Percentiles rank a stretch among this genome's conserved stretches.
These are phyloP conservation scores for Rhynchophorus ferrugineus DNA, from an alignment of 1,140 invertebrate species.

Conservation along the genomic window DNA sequence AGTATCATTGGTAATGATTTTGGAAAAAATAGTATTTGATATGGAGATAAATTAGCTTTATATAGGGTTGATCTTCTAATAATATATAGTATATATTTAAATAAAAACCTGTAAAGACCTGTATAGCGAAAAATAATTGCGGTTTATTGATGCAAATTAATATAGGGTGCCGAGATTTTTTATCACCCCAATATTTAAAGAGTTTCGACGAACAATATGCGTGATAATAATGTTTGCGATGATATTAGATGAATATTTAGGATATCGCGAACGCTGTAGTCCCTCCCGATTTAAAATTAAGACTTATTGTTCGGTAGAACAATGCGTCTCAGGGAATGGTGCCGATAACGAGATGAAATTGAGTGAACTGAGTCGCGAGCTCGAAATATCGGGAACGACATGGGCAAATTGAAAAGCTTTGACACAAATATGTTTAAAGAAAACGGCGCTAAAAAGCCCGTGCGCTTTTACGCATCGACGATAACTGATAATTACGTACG, in stretches of 20 bases:
- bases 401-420: constrained; percentile 27
- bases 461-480: constrained; percentile 34
- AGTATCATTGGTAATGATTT: too few relatives aligned
- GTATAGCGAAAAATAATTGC: too few relatives aligned
- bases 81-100: too few relatives aligned
- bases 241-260: too few relatives aligned
- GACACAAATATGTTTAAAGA: constrained; percentile 33
- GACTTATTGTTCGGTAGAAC: constrained; percentile 1
- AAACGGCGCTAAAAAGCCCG: constrained; percentile 37
- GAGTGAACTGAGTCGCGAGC: constrained; percentile 23
- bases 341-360: constrained; percentile 23
- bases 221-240: too few relatives aligned
- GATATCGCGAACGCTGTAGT: not conserved
- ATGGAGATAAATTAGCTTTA: too few relatives aligned
- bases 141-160: too few relatives aligned
- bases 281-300: not conserved
- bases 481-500: constrained; percentile 42
- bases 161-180: constrained; percentile 4
- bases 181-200: constrained; percentile 2
- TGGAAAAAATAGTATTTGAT: too few relatives aligned
- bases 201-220: too few relatives aligned
- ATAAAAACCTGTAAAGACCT: too few relatives aligned
- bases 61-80: too few relatives aligned
- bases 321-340: not conserved
- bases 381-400: constrained; percentile 22